phyloP scores from a whole-genome alignment of 2,888 invertebrate species.

The Trichogramma evanescens region DNA sequence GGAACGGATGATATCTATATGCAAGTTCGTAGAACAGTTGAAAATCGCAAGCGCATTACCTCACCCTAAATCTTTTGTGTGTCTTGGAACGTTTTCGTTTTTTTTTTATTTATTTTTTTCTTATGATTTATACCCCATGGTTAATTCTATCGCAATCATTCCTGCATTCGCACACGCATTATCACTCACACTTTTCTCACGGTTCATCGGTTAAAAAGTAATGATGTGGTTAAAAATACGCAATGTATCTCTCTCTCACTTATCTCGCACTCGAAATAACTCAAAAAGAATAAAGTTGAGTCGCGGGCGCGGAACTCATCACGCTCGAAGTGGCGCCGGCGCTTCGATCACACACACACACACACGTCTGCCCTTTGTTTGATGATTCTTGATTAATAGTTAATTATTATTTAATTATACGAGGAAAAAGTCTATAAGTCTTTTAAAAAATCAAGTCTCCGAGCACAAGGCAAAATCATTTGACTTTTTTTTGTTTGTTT shows the following conservation, averaged over 20 bases:
- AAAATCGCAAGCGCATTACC: conserved; percentile 31
- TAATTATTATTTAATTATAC: no score
- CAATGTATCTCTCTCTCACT: neutral
- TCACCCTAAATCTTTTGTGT: no score
- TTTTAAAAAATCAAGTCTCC: no score
- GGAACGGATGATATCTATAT: neutral
- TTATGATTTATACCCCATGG: no score
- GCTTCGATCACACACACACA: neutral
- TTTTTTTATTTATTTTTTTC: no score
- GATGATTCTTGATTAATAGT: neutral
- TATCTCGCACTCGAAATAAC: neutral
- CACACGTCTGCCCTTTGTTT: neutral
- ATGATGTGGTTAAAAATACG: neutral
- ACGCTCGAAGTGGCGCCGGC: neutral
- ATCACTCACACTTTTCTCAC: conserved; percentile 2
- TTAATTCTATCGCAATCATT: no score
- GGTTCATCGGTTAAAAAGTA: neutral
- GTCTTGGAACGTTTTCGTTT: conserved; percentile 29
- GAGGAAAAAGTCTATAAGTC: no score
- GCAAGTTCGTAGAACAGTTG: conserved; percentile 29
- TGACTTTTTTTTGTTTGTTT: no score
- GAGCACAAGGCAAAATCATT: no score
- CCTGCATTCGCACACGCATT: neutral
- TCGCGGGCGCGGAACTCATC: neutral
- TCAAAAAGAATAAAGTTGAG: neutral